A percentile compares a stretch with the other conserved stretches of the same genome.
Conservation (phyloP, 2,113 vertebrate genomes). For the Takifugu flavidus region DNA sequence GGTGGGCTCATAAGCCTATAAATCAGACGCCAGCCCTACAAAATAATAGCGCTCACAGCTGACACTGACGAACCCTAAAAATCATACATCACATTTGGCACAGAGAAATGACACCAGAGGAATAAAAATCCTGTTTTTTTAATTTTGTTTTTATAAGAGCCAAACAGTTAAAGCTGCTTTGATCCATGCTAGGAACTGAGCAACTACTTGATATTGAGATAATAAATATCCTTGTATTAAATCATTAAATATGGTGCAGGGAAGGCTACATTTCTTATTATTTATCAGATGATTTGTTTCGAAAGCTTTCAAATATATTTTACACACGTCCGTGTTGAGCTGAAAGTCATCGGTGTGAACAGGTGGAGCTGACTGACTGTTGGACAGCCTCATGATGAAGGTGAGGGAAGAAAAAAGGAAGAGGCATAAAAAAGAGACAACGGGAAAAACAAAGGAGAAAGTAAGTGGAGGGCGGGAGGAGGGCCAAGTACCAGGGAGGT, state of each 20-base stretch:
- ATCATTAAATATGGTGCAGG: not conserved
- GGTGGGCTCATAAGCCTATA: constrained; percentile 59
- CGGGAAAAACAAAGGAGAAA: constrained; percentile 42
- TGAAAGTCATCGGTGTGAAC: constrained; percentile 5
- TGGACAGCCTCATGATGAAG: constrained; percentile 25
- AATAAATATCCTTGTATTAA: too few relatives aligned
- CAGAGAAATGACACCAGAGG: constrained; percentile 32
- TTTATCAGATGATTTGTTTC: not conserved
- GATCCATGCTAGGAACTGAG: not conserved
- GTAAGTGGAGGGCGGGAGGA: constrained; percentile 38
- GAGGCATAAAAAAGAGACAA: constrained; percentile 45
- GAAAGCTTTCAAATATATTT: constrained; percentile 3
- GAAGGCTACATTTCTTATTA: too few relatives aligned
- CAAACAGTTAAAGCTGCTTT: not conserved
- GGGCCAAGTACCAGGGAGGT: constrained; percentile 44
- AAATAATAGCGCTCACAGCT: constrained; percentile 68
- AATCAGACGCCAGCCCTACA: constrained; percentile 56
- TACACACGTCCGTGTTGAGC: not conserved
- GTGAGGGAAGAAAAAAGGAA: constrained; percentile 30
- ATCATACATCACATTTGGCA: constrained; percentile 55
- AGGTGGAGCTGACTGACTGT: constrained; percentile 46
- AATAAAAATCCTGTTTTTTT: not conserved
- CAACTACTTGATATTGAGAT: not conserved
- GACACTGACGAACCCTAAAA: constrained; percentile 40
- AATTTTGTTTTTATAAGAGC: too few relatives aligned